phyloP scores from a whole-genome alignment of 2,888 invertebrate genomes.

The Acanthosoma haemorrhoidale region DNA sequence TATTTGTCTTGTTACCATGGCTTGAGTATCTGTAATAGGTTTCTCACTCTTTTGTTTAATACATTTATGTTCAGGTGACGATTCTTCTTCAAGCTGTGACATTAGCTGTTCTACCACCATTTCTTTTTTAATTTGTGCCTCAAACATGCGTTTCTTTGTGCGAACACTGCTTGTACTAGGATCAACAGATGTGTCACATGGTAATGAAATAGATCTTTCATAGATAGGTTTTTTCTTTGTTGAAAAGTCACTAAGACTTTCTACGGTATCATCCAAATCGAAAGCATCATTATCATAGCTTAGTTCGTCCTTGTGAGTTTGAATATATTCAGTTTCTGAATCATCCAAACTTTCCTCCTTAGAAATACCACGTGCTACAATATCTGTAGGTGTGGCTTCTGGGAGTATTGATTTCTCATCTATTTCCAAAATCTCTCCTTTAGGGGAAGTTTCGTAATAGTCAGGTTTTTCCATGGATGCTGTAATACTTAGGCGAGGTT shows the following conservation, averaged over 20 bases:
- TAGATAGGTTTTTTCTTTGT: slow-evolving; percentile 46
- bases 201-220: slow-evolving; percentile 51
- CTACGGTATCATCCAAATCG: slow-evolving; percentile 45
- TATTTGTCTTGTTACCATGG: slow-evolving; percentile 42
- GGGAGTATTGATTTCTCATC: slow-evolving; percentile 29
- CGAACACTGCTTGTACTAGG: slow-evolving; percentile 51
- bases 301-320: slow-evolving; percentile 35
- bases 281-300: slow-evolving; percentile 45
- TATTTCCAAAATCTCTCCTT: slow-evolving; percentile 40
- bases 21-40: slow-evolving; percentile 41
- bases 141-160: slow-evolving; percentile 55
- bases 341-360: slow-evolving; percentile 39
- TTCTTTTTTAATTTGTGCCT: slow-evolving; percentile 57
- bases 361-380: slow-evolving; percentile 41
- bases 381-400: slow-evolving; percentile 42
- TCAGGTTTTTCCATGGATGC: slow-evolving; percentile 36
- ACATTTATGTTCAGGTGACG: slow-evolving; percentile 50
- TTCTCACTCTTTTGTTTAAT: slow-evolving; percentile 42
- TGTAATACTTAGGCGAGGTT: slow-evolving; percentile 46
- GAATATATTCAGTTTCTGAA: slow-evolving; percentile 43
- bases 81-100: slow-evolving; percentile 50
- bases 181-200: slow-evolving; percentile 51
- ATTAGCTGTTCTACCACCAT: slow-evolving; percentile 52
- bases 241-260: slow-evolving; percentile 42
- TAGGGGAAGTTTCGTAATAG: slow-evolving; percentile 41